These are phyloP conservation scores for Drosophila sturtevanti DNA, from an alignment of 1,140 invertebrate species.

Conservation along the genomic window DNA sequence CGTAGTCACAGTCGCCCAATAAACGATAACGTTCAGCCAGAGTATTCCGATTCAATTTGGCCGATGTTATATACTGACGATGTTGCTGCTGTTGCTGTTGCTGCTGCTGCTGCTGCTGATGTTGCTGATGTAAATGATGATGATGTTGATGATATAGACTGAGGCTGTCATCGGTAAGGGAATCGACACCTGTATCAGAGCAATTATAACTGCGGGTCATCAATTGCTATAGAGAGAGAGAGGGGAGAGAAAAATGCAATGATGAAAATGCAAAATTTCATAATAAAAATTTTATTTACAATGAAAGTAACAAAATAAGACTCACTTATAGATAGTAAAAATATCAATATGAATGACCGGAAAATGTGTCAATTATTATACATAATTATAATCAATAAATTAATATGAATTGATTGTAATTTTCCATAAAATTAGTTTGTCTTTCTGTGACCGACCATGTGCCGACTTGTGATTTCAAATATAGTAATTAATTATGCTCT, in stretches of 20 bases:
- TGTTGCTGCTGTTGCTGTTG: slow-evolving; percentile 46
- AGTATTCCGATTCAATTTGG: slow-evolving; percentile 62
- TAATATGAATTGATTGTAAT: neutral
- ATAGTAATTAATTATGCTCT: neutral
- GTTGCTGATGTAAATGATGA: slow-evolving; percentile 13
- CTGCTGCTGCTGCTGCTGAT: neutral
- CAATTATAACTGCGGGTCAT: slow-evolving; percentile 82
- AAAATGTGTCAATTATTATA: neutral
- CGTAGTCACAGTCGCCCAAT: slow-evolving; percentile 76
- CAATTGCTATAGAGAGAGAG: slow-evolving; percentile 31
- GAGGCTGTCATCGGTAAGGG: slow-evolving; percentile 76
- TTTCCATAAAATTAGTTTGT: neutral
- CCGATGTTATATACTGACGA: slow-evolving; percentile 46
- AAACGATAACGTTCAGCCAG: slow-evolving; percentile 73
- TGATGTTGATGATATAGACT: slow-evolving; percentile 60
- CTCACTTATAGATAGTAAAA: neutral
- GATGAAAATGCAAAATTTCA: slow-evolving; percentile 2
- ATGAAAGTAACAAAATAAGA: neutral
- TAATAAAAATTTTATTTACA: too few species aligned
- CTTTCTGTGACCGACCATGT: neutral
- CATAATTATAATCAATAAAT: neutral
- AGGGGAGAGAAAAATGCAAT: neutral
- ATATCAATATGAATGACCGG: neutral
- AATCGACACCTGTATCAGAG: slow-evolving; percentile 64
- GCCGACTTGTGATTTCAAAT: neutral